A percentile compares a stretch with the other conserved stretches of the same genome.
Evolutionary conservation across 2,888 invertebrate species (phyloP).

Genomic region (Himalopsyche tibetana): DNA sequence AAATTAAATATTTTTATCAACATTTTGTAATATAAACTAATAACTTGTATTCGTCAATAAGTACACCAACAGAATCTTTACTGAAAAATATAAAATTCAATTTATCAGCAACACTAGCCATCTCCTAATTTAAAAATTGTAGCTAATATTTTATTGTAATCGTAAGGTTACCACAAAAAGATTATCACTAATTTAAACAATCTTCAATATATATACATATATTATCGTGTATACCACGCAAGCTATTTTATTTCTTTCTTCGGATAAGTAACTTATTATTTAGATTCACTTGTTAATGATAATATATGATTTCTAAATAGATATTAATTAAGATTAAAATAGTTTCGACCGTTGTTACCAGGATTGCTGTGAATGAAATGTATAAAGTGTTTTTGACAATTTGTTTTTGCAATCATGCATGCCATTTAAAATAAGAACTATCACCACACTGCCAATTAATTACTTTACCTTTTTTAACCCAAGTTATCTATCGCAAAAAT

Average conservation of each 20-base stretch:
- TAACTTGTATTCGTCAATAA: no score
- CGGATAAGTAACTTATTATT: constrained; percentile 36
- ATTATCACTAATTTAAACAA: constrained; percentile 8
- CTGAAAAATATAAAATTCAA: constrained; percentile 36
- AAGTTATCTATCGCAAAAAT: background rate
- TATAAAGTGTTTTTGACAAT: constrained; percentile 5
- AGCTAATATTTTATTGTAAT: background rate
- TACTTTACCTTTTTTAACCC: background rate
- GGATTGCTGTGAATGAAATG: constrained; percentile 37
- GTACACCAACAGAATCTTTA: background rate
- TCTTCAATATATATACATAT: background rate
- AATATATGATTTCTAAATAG: constrained; percentile 24
- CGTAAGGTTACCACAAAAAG: background rate
- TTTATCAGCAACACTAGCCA: constrained; percentile 36
- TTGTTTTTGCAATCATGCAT: constrained; percentile 32
- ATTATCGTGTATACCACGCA: background rate
- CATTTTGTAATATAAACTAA: no score
- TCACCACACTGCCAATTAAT: constrained; percentile 10
- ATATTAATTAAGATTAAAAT: constrained; percentile 23
- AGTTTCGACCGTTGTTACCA: constrained; percentile 32
- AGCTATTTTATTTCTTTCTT: constrained; percentile 29
- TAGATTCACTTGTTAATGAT: constrained; percentile 40
- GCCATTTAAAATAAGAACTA: constrained; percentile 37
- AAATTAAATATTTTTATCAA: no score
- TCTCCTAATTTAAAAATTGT: background rate